A percentile compares a stretch with the other conserved stretches of the same genome.
phyloP scores from a whole-genome alignment of 2,888 invertebrate genomes.

The Sarcophaga variegata region DNA sequence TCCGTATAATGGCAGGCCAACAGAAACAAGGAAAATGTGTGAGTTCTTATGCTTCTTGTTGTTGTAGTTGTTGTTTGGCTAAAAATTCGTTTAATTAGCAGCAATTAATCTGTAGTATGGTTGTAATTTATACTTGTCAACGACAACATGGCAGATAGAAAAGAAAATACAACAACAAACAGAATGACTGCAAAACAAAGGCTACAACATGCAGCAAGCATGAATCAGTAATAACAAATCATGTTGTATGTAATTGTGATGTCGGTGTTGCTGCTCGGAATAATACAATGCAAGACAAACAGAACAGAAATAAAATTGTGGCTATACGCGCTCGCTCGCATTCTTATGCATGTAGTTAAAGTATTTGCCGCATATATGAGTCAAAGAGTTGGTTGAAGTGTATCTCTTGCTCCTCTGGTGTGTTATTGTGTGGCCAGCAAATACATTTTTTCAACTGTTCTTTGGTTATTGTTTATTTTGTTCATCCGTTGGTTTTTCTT shows the following conservation, averaged over 20 bases:
- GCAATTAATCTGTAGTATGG: too few relatives aligned
- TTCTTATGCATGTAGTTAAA: not conserved
- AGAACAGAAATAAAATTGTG: too few relatives aligned
- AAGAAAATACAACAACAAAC: conserved; percentile 30
- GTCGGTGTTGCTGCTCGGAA: conserved; percentile 18
- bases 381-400: too few relatives aligned
- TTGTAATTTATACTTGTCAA: too few relatives aligned
- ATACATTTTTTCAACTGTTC: conserved; percentile 42
- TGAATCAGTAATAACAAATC: not conserved
- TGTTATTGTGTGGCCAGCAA: conserved; percentile 36
- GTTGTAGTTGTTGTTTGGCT: too few relatives aligned
- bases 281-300: not conserved
- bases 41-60: too few relatives aligned
- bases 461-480: not conserved
- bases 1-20: too few relatives aligned
- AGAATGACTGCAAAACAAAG: conserved; percentile 8
- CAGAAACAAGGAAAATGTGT: too few relatives aligned
- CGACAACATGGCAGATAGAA: too few relatives aligned
- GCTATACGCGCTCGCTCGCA: not conserved
- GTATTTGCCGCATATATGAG: not conserved
- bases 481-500: too few relatives aligned
- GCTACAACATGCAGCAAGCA: conserved; percentile 32
- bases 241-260: conserved; percentile 49
- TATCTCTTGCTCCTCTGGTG: too few relatives aligned
- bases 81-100: too few relatives aligned